These are phyloP conservation scores for Byasa hedistus DNA, from an alignment of 2,888 invertebrate species.

Conservation along the genomic window DNA sequence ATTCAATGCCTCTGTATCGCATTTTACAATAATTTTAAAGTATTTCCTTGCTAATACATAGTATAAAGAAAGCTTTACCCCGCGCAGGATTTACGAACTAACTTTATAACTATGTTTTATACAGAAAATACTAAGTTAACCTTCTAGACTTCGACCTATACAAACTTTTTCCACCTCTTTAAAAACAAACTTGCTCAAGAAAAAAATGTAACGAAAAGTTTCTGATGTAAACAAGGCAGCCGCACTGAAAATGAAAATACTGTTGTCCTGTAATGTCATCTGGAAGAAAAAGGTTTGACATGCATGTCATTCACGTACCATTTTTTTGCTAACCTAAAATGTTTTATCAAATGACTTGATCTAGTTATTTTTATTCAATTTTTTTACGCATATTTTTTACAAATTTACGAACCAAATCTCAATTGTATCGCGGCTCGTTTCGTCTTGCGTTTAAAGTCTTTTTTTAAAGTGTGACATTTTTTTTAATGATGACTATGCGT, in stretches of 20 bases:
- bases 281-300: conserved; percentile 80
- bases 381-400: conserved; percentile 72
- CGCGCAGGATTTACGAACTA: not conserved
- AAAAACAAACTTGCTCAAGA: not conserved
- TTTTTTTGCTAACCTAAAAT: conserved; percentile 81
- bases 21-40: no score
- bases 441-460: conserved; percentile 55
- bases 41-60: no score
- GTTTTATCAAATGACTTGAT: conserved; percentile 80
- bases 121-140: not conserved
- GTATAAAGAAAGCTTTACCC: no score
- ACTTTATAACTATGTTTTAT: not conserved
- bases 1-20: no score
- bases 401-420: conserved; percentile 75
- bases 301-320: conserved; percentile 74
- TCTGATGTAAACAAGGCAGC: conserved; percentile 67
- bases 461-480: conserved; percentile 65
- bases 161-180: conserved; percentile 16
- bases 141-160: not conserved
- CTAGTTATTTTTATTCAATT: conserved; percentile 69
- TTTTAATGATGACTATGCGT: conserved; percentile 71
- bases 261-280: conserved; percentile 74
- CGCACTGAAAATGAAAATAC: conserved; percentile 73
- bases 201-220: conserved; percentile 49
- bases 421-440: conserved; percentile 67